Evolutionary conservation across 2,888 invertebrate species (phyloP).

Genomic region (Temnothorax ravouxi): DNA sequence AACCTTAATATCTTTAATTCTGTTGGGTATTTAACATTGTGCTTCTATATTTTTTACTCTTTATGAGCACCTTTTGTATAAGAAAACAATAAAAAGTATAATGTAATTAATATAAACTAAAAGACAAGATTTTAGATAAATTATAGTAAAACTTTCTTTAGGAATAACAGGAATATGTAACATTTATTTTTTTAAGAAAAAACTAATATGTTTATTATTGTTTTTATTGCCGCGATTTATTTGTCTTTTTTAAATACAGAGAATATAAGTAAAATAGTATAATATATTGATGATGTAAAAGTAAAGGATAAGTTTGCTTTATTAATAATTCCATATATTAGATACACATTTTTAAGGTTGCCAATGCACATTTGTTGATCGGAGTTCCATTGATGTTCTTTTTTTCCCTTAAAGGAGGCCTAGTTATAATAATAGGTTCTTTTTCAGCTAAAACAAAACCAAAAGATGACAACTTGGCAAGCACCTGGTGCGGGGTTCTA

Average conservation of each 20-base stretch:
- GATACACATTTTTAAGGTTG: slow-evolving; percentile 50
- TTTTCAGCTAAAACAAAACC: slow-evolving; percentile 81
- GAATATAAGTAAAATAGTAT: not conserved
- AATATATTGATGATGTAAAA: not conserved
- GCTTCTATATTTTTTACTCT: slow-evolving; percentile 1
- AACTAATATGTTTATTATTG: not conserved
- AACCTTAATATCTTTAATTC: slow-evolving; percentile 7
- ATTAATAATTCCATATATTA: slow-evolving; percentile 31
- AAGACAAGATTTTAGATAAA: not conserved
- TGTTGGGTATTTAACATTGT: not conserved
- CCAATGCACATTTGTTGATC: slow-evolving; percentile 60
- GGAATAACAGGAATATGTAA: not conserved
- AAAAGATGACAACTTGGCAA: slow-evolving; percentile 85
- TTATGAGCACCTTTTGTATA: not conserved
- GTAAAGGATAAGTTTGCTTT: slow-evolving; percentile 18
- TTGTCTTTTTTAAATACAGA: not conserved
- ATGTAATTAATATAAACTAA: not conserved
- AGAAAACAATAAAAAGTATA: not conserved
- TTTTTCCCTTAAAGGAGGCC: slow-evolving; percentile 28
- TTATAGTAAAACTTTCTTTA: not conserved
- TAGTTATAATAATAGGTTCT: slow-evolving; percentile 78
- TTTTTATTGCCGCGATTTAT: not conserved
- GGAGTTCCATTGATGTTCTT: slow-evolving; percentile 47
- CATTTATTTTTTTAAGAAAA: not conserved
- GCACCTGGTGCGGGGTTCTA: slow-evolving; percentile 83